Evolutionary conservation across 2,888 invertebrate species (phyloP).

Genomic region (Lasioglossum malachurum): DNA sequence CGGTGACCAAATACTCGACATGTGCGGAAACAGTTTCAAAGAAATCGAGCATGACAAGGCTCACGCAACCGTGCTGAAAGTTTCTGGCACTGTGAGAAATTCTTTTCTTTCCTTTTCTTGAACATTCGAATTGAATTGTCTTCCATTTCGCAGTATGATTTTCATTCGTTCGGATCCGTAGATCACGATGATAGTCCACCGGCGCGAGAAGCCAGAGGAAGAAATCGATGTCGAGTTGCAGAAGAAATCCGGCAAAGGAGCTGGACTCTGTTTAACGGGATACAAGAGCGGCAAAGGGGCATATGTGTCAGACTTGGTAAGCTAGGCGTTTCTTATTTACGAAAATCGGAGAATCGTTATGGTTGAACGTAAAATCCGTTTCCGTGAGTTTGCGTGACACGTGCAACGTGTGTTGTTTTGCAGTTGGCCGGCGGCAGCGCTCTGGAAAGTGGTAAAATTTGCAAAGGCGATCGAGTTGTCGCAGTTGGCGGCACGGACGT

Average conservation of each 20-base stretch:
- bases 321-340: slow-evolving; percentile 73
- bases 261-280: slow-evolving; percentile 95
- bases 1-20: slow-evolving; percentile 97
- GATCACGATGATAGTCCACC: slow-evolving; percentile 94
- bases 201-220: slow-evolving; percentile 85
- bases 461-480: slow-evolving; percentile 96
- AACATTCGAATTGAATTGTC: background rate
- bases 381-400: background rate
- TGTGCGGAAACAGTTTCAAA: slow-evolving; percentile 92
- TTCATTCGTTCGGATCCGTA: slow-evolving; percentile 77
- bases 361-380: background rate
- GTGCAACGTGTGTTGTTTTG: slow-evolving; percentile 40
- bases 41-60: slow-evolving; percentile 94
- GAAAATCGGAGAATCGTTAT: no score
- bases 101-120: background rate
- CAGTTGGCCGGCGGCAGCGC: slow-evolving; percentile 96
- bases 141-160: background rate
- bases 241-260: slow-evolving; percentile 94
- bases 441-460: slow-evolving; percentile 94
- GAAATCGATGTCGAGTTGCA: slow-evolving; percentile 92
- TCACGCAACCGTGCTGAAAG: slow-evolving; percentile 93
- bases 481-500: slow-evolving; percentile 95
- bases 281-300: slow-evolving; percentile 92
- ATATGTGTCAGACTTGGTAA: slow-evolving; percentile 97
- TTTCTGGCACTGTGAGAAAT: slow-evolving; percentile 89